Percentiles rank a stretch among this genome's conserved stretches.
Evolutionary conservation across 2,113 vertebrate genomes (phyloP).

Genomic region (Hippolais icterina): DNA sequence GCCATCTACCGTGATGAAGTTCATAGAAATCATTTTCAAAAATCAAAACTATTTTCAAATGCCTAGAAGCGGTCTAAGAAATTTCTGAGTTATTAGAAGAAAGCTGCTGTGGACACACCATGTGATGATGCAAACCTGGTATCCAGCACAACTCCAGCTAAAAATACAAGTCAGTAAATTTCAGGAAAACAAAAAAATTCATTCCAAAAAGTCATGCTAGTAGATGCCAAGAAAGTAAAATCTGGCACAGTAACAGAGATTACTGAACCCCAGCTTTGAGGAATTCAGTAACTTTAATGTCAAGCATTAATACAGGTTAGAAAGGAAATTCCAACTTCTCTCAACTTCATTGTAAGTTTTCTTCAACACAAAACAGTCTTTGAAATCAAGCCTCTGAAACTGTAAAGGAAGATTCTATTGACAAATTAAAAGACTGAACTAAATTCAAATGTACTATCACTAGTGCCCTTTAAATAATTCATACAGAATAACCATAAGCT

Average conservation of each 20-base stretch:
- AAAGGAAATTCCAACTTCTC: not conserved
- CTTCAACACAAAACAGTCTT: not conserved
- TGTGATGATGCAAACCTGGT: not conserved
- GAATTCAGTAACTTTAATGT: not conserved
- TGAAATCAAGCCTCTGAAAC: not conserved
- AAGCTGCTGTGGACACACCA: not conserved
- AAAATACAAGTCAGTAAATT: not conserved
- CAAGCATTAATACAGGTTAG: not conserved
- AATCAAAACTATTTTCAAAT: not conserved
- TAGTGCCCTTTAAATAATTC: not conserved
- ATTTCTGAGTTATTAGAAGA: not conserved
- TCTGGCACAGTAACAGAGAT: not conserved
- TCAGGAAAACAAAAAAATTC: not conserved
- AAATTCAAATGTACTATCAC: not conserved
- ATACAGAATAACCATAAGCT: not conserved
- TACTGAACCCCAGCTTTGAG: not conserved
- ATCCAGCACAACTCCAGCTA: not conserved
- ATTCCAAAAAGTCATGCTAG: not conserved
- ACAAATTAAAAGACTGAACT: not conserved
- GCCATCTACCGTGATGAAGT: fast-evolving
- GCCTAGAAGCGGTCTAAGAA: not conserved
- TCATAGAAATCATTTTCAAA: not conserved
- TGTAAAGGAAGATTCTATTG: not conserved
- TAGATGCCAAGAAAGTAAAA: not conserved
- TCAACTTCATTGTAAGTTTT: not conserved